Evolutionary conservation across 2,888 invertebrate genomes (phyloP).

Genomic region (Brenthis daphne): DNA sequence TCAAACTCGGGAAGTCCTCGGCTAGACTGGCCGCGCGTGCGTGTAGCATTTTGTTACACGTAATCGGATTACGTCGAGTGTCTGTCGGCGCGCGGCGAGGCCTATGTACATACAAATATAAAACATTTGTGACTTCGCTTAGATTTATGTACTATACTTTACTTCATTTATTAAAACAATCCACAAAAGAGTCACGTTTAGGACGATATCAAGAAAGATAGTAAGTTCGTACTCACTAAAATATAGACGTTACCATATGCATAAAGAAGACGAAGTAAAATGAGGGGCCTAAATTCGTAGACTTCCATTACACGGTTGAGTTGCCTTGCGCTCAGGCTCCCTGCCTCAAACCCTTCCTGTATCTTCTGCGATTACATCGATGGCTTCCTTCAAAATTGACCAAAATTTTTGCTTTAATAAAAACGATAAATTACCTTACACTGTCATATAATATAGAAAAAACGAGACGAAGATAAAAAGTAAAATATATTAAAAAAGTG

Average conservation of each 20-base stretch:
- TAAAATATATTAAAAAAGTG: slow-evolving; percentile 52
- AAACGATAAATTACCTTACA: slow-evolving; percentile 31
- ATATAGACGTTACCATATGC: slow-evolving; percentile 48
- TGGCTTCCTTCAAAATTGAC: slow-evolving; percentile 55
- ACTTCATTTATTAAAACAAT: not conserved
- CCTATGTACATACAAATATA: slow-evolving; percentile 59
- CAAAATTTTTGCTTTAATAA: slow-evolving; percentile 47
- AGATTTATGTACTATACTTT: slow-evolving; percentile 30
- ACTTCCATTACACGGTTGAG: slow-evolving; percentile 76
- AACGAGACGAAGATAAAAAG: slow-evolving; percentile 41
- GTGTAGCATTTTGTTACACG: slow-evolving; percentile 76
- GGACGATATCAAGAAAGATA: slow-evolving; percentile 21
- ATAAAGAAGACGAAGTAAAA: slow-evolving; percentile 50
- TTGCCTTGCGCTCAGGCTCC: slow-evolving; percentile 66
- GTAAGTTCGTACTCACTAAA: slow-evolving; percentile 41
- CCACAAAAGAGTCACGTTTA: no score
- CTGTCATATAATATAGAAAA: slow-evolving; percentile 18
- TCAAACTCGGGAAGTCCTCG: slow-evolving; percentile 49
- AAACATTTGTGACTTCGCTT: slow-evolving; percentile 50
- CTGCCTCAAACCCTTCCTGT: slow-evolving; percentile 63
- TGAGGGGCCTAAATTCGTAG: slow-evolving; percentile 55
- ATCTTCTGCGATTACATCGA: slow-evolving; percentile 59
- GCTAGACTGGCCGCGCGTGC: slow-evolving; percentile 51
- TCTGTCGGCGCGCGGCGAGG: slow-evolving; percentile 63
- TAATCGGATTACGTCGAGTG: slow-evolving; percentile 75